Conservation (phyloP, 1,140 invertebrate species). For the Brachionus koreanus region DNA sequence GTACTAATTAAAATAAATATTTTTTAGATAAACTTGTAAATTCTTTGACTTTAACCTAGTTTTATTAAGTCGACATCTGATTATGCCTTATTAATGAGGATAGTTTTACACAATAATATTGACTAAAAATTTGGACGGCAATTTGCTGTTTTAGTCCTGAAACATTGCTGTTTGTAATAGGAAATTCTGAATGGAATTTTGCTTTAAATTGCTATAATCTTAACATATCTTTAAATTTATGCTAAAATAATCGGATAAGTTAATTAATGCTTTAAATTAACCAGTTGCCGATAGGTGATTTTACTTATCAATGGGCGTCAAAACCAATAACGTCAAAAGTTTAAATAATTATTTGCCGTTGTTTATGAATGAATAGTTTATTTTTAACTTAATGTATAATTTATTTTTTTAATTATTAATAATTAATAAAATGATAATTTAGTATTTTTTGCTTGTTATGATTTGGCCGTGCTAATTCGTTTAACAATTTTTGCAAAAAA, state of each 20-base stretch:
- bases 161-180: background rate
- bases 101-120: no score
- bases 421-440: slow-evolving; percentile 1
- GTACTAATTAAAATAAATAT: no score
- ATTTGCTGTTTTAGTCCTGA: background rate
- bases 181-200: background rate
- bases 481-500: background rate
- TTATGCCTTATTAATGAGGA: no score
- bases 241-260: background rate
- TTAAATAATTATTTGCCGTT: background rate
- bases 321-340: background rate
- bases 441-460: background rate
- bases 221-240: background rate
- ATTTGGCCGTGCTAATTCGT: background rate
- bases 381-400: background rate
- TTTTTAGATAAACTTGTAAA: no score
- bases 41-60: no score
- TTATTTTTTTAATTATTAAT: slow-evolving; percentile 10
- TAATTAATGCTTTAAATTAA: background rate
- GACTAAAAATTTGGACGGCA: background rate
- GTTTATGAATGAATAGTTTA: background rate
- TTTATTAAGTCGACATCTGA: no score
- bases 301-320: background rate
- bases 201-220: background rate
- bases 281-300: background rate